Conservation (phyloP, 2,888 invertebrate species). For the Epirrita christyi region DNA sequence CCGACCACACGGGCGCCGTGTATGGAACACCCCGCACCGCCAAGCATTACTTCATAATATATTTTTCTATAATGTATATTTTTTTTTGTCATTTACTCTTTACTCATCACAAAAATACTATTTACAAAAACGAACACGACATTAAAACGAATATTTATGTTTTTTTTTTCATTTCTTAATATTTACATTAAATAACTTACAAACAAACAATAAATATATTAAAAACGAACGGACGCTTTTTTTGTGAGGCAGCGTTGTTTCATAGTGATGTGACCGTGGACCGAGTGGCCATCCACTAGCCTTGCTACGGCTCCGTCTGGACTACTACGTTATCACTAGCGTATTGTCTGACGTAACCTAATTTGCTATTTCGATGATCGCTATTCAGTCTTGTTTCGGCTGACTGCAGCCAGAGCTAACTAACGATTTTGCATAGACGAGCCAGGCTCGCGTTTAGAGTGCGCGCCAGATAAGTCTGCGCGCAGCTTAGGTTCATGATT, state of each 20-base stretch:
- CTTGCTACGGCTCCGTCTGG: not conserved
- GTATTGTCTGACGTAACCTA: constrained; percentile 29
- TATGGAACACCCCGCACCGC: constrained; percentile 45
- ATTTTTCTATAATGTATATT: constrained; percentile 49
- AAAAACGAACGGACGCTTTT: constrained; percentile 69
- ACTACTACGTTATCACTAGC: constrained; percentile 12
- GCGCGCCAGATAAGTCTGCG: no score
- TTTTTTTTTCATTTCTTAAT: constrained; percentile 70
- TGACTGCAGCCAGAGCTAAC: constrained; percentile 5
- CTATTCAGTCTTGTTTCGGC: constrained; percentile 34
- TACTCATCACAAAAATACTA: constrained; percentile 74
- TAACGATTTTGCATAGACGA: not conserved
- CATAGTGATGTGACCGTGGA: constrained; percentile 6
- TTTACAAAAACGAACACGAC: constrained; percentile 72
- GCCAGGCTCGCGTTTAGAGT: not conserved
- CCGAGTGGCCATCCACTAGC: not conserved
- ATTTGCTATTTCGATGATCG: constrained; percentile 30
- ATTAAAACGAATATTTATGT: constrained; percentile 72
- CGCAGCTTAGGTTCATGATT: no score
- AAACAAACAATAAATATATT: constrained; percentile 79
- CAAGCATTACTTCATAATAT: constrained; percentile 40
- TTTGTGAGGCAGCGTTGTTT: constrained; percentile 38
- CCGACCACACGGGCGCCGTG: constrained; percentile 11
- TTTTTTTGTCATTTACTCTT: constrained; percentile 79
- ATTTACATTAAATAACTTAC: constrained; percentile 82